Evolutionary conservation across 2,888 invertebrate genomes (phyloP).

Genomic region (Digitonthophagus gazella): DNA sequence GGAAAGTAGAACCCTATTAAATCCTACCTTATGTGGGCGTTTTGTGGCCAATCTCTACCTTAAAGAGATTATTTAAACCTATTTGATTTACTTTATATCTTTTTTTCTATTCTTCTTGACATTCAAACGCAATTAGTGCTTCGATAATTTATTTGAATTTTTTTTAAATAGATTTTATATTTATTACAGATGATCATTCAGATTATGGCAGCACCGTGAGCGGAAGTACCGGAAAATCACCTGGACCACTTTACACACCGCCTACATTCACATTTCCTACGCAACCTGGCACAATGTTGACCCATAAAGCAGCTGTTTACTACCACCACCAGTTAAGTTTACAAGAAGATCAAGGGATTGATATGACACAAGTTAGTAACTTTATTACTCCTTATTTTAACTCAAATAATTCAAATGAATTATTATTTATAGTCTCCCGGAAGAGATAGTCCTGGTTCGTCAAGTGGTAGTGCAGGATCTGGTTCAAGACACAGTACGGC

Average conservation of each 20-base stretch:
- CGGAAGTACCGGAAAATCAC: conserved; percentile 64
- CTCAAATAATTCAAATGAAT: conserved; percentile 21
- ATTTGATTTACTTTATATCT: too few species aligned
- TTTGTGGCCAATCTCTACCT: not conserved
- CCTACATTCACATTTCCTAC: conserved; percentile 75
- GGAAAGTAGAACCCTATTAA: not conserved
- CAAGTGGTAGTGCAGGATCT: conserved; percentile 82
- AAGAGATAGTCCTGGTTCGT: conserved; percentile 88
- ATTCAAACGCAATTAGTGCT: too few species aligned
- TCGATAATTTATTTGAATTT: too few species aligned
- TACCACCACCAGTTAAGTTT: conserved; percentile 80
- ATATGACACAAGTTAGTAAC: conserved; percentile 71
- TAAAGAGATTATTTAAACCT: not conserved
- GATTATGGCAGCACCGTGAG: conserved; percentile 65
- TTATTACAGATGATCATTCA: conserved; percentile 70
- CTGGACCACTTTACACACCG: conserved; percentile 63
- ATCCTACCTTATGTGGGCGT: not conserved
- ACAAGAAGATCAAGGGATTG: conserved; percentile 85
- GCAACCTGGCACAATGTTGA: conserved; percentile 62
- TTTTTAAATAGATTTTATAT: too few species aligned
- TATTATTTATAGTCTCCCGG: conserved; percentile 72
- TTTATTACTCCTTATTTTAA: conserved; percentile 3
- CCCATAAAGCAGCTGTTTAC: conserved; percentile 74
- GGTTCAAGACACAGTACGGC: conserved; percentile 89
- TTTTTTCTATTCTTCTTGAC: too few species aligned